Percentiles rank a stretch among this genome's conserved stretches.
Conservation (phyloP, 2,113 vertebrate genomes). For the Pipra filicauda region DNA sequence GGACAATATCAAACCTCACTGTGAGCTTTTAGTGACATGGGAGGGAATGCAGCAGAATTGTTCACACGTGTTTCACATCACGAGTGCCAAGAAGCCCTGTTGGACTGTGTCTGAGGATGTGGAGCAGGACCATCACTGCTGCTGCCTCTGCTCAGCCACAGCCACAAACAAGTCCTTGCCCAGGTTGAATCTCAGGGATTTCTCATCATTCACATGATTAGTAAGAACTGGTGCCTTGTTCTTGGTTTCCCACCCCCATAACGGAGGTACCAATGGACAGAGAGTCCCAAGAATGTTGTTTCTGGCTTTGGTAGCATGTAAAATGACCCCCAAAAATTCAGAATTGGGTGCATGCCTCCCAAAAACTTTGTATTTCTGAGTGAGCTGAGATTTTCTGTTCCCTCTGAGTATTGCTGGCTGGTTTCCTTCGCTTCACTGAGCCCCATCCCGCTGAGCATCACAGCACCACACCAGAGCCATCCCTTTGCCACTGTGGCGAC, state of each 20-base stretch:
- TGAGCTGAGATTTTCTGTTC: background rate
- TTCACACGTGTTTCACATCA: accelerated
- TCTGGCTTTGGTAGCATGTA: background rate
- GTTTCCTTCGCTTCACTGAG: background rate
- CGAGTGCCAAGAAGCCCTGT: background rate
- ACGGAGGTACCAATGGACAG: background rate
- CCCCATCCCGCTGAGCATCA: background rate
- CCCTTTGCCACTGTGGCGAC: background rate
- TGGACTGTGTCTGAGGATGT: background rate
- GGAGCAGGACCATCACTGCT: background rate
- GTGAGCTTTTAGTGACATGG: background rate
- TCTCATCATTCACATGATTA: background rate
- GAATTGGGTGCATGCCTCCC: background rate
- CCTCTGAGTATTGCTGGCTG: background rate
- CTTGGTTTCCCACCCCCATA: background rate
- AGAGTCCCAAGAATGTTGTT: background rate
- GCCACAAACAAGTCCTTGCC: background rate
- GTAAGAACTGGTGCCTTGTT: background rate
- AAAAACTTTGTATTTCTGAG: background rate
- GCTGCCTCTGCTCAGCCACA: background rate
- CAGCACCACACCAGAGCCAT: accelerated
- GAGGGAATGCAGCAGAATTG: background rate
- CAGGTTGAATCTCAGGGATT: background rate
- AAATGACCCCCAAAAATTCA: background rate
- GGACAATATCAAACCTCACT: background rate